Evolutionary conservation across 2,888 invertebrate species (phyloP).

Genomic region (Gryllus longicercus): DNA sequence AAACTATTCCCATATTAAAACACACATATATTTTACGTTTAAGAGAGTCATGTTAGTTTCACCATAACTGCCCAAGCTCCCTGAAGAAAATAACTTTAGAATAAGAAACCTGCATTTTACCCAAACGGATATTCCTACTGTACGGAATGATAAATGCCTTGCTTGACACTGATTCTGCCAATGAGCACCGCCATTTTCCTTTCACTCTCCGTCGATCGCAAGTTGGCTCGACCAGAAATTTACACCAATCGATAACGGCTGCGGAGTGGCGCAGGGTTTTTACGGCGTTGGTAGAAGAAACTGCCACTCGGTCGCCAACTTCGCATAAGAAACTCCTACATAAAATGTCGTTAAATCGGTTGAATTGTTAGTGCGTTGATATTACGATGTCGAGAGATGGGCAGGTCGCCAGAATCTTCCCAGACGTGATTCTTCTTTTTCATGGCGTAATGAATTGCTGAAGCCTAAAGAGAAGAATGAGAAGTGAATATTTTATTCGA

Average conservation of each 20-base stretch:
- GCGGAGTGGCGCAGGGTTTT: not conserved
- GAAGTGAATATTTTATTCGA: too few species aligned
- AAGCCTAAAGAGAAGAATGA: not conserved
- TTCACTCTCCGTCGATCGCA: too few species aligned
- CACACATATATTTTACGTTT: too few species aligned
- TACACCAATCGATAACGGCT: not conserved
- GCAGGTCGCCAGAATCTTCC: not conserved
- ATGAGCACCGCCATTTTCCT: too few species aligned
- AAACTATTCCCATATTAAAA: too few species aligned
- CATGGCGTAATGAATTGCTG: not conserved
- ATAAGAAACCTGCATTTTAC: too few species aligned
- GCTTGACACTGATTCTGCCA: too few species aligned
- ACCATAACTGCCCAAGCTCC: too few species aligned
- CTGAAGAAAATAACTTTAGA: too few species aligned
- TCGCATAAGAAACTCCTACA: not conserved
- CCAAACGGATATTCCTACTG: too few species aligned
- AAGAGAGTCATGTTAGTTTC: too few species aligned
- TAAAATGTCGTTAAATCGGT: not conserved
- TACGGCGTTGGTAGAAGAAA: not conserved
- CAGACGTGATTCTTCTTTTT: not conserved
- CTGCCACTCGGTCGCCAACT: not conserved
- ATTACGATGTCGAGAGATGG: not conserved
- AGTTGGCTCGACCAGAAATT: not conserved
- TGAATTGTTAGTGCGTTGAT: slow-evolving; percentile 17
- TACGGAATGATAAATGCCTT: too few species aligned